Base-by-base conservation (phyloP, 1,140 invertebrate genomes). In the Vanessa atalanta region DNA sequence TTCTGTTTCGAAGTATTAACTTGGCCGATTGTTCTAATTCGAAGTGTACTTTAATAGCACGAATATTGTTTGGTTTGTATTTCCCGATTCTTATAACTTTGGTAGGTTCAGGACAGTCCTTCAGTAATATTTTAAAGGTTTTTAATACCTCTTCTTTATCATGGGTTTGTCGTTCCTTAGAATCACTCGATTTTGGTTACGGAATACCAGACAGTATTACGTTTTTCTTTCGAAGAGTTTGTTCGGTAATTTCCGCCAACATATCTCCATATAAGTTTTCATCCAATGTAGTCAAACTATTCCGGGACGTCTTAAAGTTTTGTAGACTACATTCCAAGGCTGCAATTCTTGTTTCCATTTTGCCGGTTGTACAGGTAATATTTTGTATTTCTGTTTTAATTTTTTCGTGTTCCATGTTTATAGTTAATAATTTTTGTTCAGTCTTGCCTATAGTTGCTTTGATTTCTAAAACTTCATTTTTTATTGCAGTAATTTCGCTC, bases 21-120 rank as follows among this genome's bases (percentile, higher is more conserved):
- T 75, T 78, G 14, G 77, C 66, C 14, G 65, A 48, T 66, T 73
- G 15, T 16, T 71, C 20, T 13, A n/a, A 65, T 53, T 75, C 73
- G 65, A 73, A 75, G 12, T 47, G 65, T 61, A 75, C 66, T 37
- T 75, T 78, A 23, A 78, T 72, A 6, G 63, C 20, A 20, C 73
- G 72, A 60, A 37, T 65, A 48, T 70, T 67, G 12, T 64, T 51
- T 65, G 70, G 53, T 26, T 69, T 72, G 31, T 69, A 78, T 72
- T 78, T 74, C 31, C 72, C 76, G 43, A 74, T 8, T 20, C 76
- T 65, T 14, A 75, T 68, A 26, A 74, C 20, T 69, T 66, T 78
- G 16, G 37, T 15, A 16, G 69, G 76, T 72, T 64, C 14, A n/a
- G 65, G 72, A 31, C 60, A 65, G 8, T 75, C n/a, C 47, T 68